Conservation (phyloP, 1,140 invertebrate species). For the Harpegnathos saltator region DNA sequence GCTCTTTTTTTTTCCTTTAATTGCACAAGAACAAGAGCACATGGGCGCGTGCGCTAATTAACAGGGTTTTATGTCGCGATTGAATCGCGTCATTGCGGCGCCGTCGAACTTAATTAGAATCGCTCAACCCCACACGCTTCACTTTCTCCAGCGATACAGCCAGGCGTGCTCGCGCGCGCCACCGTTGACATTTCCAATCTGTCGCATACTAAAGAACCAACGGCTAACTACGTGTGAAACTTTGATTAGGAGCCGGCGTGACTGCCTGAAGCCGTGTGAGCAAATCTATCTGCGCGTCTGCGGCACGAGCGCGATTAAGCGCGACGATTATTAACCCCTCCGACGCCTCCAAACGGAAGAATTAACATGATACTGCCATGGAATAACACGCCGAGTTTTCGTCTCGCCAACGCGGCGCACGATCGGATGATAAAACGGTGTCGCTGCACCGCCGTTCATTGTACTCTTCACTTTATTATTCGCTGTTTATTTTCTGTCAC, state of each 20-base stretch:
- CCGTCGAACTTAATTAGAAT: slow-evolving; percentile 60
- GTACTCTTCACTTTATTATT: slow-evolving; percentile 1
- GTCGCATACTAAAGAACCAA: slow-evolving; percentile 39
- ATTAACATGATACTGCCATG: too few relatives aligned
- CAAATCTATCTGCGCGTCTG: neutral
- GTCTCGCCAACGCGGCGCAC: neutral
- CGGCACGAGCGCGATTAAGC: neutral
- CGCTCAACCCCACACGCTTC: slow-evolving; percentile 41
- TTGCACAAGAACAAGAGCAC: neutral
- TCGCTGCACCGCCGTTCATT: neutral
- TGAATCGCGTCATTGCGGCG: slow-evolving; percentile 42
- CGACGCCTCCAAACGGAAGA: too few relatives aligned
- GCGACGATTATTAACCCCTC: too few relatives aligned
- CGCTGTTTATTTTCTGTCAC: neutral
- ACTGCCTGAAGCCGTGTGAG: slow-evolving; percentile 8
- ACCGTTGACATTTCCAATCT: slow-evolving; percentile 18
- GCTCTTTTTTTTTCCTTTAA: neutral
- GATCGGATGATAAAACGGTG: neutral
- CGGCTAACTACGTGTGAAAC: slow-evolving; percentile 33
- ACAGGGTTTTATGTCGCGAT: slow-evolving; percentile 34
- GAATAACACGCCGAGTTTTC: neutral
- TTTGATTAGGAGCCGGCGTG: slow-evolving; percentile 42
- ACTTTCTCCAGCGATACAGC: slow-evolving; percentile 47
- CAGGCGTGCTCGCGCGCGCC: neutral
- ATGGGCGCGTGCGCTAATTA: slow-evolving; percentile 31